Evolutionary conservation across 2,113 vertebrate genomes (phyloP), one percentile per base, ranked within the genome.

Genomic region (Aptenodytes forsteri): DNA sequence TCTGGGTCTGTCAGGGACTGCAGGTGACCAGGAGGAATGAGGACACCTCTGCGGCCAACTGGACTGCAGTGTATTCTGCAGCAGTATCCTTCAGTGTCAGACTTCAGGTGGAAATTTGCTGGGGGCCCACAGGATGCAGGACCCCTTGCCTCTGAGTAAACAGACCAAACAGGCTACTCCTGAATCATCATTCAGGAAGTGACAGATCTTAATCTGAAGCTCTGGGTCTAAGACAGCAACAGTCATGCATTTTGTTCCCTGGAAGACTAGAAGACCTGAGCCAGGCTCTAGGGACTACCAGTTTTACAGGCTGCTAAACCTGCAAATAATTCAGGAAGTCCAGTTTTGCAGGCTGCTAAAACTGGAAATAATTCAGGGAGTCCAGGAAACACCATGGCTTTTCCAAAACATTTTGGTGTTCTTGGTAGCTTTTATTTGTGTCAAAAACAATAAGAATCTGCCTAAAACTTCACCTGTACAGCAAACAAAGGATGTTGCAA

Each of bases 11-110:
- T 54, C n/a, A 73, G 36, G 16, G 32, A 16, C 21, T 81, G 25
- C 50, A 44, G 25, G 16, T 56, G 64, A 40, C n/a, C 18, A 64
- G 42, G 44, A 87, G 21, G 46, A 87, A 30, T 7, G 16, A 54
- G 5, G 18, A 54, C 1, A 0, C 13, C 10, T 56, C 15, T 62
- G 11, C 1, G 1, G 19, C 40, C 0, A 0, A 36, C 26, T 29
- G 19, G 18, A 29, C 32, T n/a, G 17, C n/a, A 1, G 0, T 17
- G 20, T 65, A 5, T 32, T 69, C 76, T 86, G 54, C 49, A 72
- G 6, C 11, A 38, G 32, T 16, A 17, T 64, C 40, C 27, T 59
- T 62, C 47, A 36, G 26, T 42, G 40, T 71, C 26, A 88, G n/a
- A 22, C n/a, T 55, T 47, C 47, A 25, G 6, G 22, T 38, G 14